These are phyloP conservation scores for Lordiphosa andalusiaca DNA, from an alignment of 2,888 invertebrate genomes.

Conservation along the genomic window DNA sequence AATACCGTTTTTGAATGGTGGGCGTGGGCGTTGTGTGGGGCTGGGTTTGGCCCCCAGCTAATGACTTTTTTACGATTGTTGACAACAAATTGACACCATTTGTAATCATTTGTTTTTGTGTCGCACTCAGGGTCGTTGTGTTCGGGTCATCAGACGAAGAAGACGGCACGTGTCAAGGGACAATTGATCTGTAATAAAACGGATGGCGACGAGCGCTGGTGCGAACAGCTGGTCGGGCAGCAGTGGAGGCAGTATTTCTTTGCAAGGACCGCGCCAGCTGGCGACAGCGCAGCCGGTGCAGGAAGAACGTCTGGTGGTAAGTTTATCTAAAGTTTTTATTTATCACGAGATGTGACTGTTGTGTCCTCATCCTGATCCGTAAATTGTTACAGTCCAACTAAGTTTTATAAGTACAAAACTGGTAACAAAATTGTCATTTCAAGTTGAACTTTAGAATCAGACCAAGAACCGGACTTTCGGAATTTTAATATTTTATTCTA, in stretches of 20 bases:
- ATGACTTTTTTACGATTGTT: slow-evolving; percentile 69
- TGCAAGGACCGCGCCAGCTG: slow-evolving; percentile 66
- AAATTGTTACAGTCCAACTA: too few species aligned
- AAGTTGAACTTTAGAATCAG: too few species aligned
- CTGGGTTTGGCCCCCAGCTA: slow-evolving; percentile 29
- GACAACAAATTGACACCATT: slow-evolving; percentile 74
- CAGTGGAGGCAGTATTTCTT: slow-evolving; percentile 74
- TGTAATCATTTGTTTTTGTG: slow-evolving; percentile 45
- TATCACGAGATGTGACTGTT: not conserved
- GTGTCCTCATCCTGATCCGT: too few species aligned
- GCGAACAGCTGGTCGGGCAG: slow-evolving; percentile 78
- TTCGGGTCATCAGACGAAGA: slow-evolving; percentile 43
- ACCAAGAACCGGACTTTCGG: too few species aligned
- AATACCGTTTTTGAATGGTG: slow-evolving; percentile 45
- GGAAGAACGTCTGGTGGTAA: slow-evolving; percentile 79
- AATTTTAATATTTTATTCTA: too few species aligned
- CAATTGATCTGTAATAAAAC: slow-evolving; percentile 11
- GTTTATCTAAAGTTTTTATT: slow-evolving; percentile 20
- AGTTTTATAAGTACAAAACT: too few species aligned
- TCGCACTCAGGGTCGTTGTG: not conserved
- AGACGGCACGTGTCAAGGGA: slow-evolving; percentile 42
- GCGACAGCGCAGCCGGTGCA: slow-evolving; percentile 64
- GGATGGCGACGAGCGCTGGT: slow-evolving; percentile 62
- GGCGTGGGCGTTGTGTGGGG: slow-evolving; percentile 20
- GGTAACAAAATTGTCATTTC: too few species aligned